A percentile compares a stretch with the other conserved stretches of the same genome.
phyloP scores from a whole-genome alignment of 2,797 vertebrate genomes.

The Sebastolobus alascanus region DNA sequence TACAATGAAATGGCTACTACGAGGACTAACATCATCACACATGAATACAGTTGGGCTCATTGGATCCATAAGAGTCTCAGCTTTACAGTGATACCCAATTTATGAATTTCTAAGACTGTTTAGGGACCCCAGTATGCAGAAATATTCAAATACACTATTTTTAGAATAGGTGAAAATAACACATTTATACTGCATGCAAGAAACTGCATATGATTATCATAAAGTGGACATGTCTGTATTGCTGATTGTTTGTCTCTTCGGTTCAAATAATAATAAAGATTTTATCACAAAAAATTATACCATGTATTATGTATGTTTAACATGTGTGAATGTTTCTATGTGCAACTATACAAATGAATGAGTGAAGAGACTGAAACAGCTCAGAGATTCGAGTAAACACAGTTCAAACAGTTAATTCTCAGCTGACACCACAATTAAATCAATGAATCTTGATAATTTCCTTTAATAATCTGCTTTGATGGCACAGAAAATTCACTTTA shows the following conservation, averaged over 20 bases:
- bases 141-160: no score
- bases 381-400: conserved; percentile 11
- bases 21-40: rapidly evolving
- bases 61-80: no score
- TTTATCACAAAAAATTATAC: background rate
- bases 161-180: no score
- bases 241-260: no score
- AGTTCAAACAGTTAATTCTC: conserved; percentile 32
- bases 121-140: no score
- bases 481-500: conserved; percentile 57
- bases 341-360: background rate
- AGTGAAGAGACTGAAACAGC: background rate
- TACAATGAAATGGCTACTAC: no score
- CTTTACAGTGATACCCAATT: rapidly evolving
- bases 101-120: no score
- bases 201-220: no score
- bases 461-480: conserved; percentile 55
- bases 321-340: background rate
- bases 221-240: no score
- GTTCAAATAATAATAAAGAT: no score
- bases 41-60: rapidly evolving
- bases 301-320: background rate
- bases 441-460: conserved; percentile 27
- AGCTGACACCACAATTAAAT: conserved; percentile 48
- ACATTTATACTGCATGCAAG: no score